Evolutionary conservation across 2,888 invertebrate species (phyloP).

Genomic region (Candidula unifasciata): DNA sequence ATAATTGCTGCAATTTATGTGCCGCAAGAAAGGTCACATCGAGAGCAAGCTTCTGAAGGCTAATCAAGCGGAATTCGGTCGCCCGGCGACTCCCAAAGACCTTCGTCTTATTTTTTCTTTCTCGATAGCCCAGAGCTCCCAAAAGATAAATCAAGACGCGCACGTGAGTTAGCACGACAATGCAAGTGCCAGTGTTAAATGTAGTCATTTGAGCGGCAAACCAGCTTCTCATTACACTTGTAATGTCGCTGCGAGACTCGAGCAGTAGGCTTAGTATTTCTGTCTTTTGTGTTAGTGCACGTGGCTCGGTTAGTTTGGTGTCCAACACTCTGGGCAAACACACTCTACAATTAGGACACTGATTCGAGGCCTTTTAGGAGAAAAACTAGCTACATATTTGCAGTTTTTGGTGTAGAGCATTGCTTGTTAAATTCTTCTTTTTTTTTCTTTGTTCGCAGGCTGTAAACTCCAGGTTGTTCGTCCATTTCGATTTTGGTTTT

Average conservation of each 20-base stretch:
- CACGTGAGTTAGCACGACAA: slow-evolving; percentile 28
- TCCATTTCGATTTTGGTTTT: too few relatives aligned
- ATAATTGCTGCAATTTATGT: neutral
- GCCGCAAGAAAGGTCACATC: neutral
- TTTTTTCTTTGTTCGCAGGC: neutral
- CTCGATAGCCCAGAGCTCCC: slow-evolving; percentile 13
- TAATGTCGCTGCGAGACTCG: neutral
- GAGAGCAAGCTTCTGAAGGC: neutral
- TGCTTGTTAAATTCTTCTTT: neutral
- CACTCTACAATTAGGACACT: too few relatives aligned
- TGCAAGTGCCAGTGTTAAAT: slow-evolving; percentile 5
- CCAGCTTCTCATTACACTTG: slow-evolving; percentile 26
- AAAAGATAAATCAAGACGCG: slow-evolving; percentile 1
- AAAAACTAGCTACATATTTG: too few relatives aligned
- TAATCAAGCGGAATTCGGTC: slow-evolving; percentile 9
- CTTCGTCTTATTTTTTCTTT: slow-evolving; percentile 9
- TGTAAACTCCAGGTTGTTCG: too few relatives aligned
- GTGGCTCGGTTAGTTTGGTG: neutral
- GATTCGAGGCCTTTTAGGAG: too few relatives aligned
- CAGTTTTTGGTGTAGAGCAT: too few relatives aligned
- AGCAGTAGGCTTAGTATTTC: neutral
- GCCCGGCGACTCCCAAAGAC: neutral
- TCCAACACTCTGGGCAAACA: neutral
- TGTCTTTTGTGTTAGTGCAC: neutral
- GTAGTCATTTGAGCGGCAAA: slow-evolving; percentile 32